A percentile compares a stretch with the other conserved stretches of the same genome.
These are phyloP conservation scores for Kryptopterus vitreolus DNA, from an alignment of 2,797 vertebrate species.

Conservation along the genomic window DNA sequence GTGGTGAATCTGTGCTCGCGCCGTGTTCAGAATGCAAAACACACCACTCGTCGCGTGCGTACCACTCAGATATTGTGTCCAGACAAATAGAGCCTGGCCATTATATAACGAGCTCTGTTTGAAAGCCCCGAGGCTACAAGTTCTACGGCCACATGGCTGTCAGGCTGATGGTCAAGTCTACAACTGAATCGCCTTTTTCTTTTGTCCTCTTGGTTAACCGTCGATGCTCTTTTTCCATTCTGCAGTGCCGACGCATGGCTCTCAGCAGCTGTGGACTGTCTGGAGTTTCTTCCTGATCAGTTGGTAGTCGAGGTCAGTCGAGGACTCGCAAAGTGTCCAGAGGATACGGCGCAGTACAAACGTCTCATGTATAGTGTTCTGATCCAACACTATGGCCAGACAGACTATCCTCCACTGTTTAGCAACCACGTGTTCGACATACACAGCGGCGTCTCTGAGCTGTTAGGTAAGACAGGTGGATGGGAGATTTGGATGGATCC, in stretches of 20 bases:
- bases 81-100: conserved; percentile 20
- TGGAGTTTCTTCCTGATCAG: conserved; percentile 91
- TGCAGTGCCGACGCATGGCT: conserved; percentile 92
- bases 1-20: not conserved
- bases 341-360: conserved; percentile 81
- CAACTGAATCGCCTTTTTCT: not conserved
- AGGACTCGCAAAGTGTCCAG: conserved; percentile 78
- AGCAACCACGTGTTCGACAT: conserved; percentile 88
- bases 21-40: not conserved
- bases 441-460: conserved; percentile 89
- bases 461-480: conserved; percentile 79
- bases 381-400: conserved; percentile 80
- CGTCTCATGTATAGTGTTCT: conserved; percentile 84
- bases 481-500: not conserved
- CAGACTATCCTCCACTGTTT: conserved; percentile 81
- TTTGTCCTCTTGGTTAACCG: conserved; percentile 16
- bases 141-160: conserved; percentile 15
- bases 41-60: not conserved
- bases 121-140: conserved; percentile 4
- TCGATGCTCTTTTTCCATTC: not conserved
- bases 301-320: conserved; percentile 91
- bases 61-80: conserved; percentile 11
- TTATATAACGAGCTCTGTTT: conserved; percentile 31
- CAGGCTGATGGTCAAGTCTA: conserved; percentile 7
- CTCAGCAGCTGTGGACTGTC: conserved; percentile 87